Evolutionary conservation across 30 jellyfish, hydroid and myxozoan species (phyloP).

Genomic region (Cassiopea andromeda): DNA sequence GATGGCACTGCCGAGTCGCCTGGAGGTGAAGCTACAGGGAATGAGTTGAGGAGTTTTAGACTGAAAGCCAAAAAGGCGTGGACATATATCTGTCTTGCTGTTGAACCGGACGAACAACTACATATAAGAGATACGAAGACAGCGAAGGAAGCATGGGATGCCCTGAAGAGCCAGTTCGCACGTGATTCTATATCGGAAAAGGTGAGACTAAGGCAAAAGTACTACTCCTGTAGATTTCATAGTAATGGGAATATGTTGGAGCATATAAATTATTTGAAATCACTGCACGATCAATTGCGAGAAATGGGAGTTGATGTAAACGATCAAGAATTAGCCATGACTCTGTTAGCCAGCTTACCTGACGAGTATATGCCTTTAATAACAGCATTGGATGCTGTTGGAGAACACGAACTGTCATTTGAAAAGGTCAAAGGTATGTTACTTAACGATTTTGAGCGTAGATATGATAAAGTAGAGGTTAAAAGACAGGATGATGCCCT

Average conservation of each 20-base stretch:
- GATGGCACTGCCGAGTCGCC: conserved; percentile 60
- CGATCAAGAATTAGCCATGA: conserved; percentile 49
- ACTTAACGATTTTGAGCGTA: conserved; percentile 23
- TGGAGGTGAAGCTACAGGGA: conserved; percentile 29
- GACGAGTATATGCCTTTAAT: conserved; percentile 50
- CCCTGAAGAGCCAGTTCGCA: conserved; percentile 60
- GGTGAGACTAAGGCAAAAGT: conserved; percentile 32
- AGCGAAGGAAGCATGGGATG: conserved; percentile 45
- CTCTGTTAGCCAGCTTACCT: conserved; percentile 56
- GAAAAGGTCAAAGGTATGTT: conserved; percentile 46
- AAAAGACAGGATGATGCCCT: conserved; percentile 22
- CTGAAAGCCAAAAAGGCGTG: conserved; percentile 32
- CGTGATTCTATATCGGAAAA: conserved; percentile 43
- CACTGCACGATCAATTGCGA: conserved; percentile 43
- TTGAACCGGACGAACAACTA: conserved; percentile 54
- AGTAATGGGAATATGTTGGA: conserved; percentile 26
- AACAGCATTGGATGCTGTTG: conserved; percentile 70
- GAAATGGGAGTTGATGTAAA: conserved; percentile 27
- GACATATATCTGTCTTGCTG: conserved; percentile 39
- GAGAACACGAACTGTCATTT: conserved; percentile 23
- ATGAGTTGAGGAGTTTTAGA: conserved; percentile 2
- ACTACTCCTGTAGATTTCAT: conserved; percentile 38
- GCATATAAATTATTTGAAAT: conserved; percentile 19
- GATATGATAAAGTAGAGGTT: conserved; percentile 5
- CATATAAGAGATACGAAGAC: conserved; percentile 38